These are phyloP conservation scores for Nymphalis polychloros DNA, from an alignment of 2,888 invertebrate genomes.

Conservation along the genomic window DNA sequence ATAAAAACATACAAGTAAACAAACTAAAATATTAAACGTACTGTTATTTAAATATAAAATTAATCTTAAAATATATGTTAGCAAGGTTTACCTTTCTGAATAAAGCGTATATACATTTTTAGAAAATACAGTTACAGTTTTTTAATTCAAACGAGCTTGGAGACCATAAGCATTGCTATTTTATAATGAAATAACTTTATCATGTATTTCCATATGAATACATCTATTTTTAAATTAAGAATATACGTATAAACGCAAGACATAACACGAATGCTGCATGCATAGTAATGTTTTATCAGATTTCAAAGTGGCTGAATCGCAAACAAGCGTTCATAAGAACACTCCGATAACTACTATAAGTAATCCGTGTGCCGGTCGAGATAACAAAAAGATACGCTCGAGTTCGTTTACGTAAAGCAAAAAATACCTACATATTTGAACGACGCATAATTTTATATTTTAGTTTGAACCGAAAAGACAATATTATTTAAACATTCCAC, in stretches of 20 bases:
- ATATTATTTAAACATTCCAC: constrained; percentile 9
- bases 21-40: too few species aligned
- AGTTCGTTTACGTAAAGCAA: constrained; percentile 8
- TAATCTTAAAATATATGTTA: too few species aligned
- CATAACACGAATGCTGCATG: neutral
- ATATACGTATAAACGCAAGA: neutral
- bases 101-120: too few species aligned
- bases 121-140: too few species aligned
- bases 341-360: constrained; percentile 16
- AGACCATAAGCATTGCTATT: too few species aligned
- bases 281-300: constrained; percentile 20
- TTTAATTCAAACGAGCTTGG: too few species aligned
- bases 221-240: neutral
- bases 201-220: neutral
- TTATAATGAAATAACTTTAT: neutral
- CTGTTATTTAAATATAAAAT: too few species aligned
- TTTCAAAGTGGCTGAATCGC: constrained; percentile 13
- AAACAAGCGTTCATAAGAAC: constrained; percentile 4
- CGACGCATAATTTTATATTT: neutral
- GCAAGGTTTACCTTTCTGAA: too few species aligned
- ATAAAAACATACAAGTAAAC: too few species aligned
- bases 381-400: neutral
- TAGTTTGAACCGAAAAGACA: neutral
- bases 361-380: constrained; percentile 10
- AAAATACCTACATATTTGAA: neutral